Evolutionary conservation across 2,797 vertebrate genomes (phyloP).

Genomic region (Amazona ochrocephala): DNA sequence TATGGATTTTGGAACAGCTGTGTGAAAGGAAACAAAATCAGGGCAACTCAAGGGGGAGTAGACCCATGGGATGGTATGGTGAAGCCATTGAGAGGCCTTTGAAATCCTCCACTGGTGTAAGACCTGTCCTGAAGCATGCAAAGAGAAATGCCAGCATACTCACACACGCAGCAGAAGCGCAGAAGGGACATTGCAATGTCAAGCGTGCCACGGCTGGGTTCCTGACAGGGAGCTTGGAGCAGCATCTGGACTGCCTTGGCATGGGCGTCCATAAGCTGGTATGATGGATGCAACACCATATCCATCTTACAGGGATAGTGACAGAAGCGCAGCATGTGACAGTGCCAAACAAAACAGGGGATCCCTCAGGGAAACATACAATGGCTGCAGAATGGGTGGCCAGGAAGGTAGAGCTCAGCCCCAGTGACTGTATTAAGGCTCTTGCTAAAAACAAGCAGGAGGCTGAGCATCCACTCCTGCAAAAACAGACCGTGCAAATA

Average conservation of each 20-base stretch:
- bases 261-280: neutral
- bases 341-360: neutral
- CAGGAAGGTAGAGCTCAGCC: neutral
- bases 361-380: fast-evolving
- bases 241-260: neutral
- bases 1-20: neutral
- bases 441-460: neutral
- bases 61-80: neutral
- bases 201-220: fast-evolving
- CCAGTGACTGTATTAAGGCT: fast-evolving
- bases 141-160: neutral
- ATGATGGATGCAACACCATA: neutral
- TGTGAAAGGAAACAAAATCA: neutral
- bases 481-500: neutral
- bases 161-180: fast-evolving
- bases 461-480: neutral
- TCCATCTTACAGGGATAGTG: fast-evolving
- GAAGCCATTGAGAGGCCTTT: neutral
- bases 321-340: fast-evolving
- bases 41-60: neutral
- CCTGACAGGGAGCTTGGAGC: neutral
- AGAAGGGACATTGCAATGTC: neutral
- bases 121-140: neutral
- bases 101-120: neutral
- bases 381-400: neutral